Evolutionary conservation across 2,888 invertebrate species (phyloP), one percentile per base, ranked within the genome.

Genomic region (Lathronympha strigana): DNA sequence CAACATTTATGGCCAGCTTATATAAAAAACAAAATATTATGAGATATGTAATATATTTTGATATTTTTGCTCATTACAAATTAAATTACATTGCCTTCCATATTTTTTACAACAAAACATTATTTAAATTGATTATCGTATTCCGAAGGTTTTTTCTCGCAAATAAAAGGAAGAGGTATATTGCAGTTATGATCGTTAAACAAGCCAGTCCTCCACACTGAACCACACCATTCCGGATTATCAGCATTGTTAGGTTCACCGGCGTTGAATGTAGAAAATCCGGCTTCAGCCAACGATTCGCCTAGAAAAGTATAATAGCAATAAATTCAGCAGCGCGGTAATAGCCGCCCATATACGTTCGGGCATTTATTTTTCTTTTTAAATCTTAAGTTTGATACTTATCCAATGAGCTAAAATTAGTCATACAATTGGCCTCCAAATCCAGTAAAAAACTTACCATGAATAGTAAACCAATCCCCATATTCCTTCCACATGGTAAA

Each of bases 291-390:
- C 17, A 63, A 15, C 11, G 49, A 21, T 23, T 31, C 11, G 8
- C 63, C 63, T 63, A 55, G 4, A 17, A 63, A 36, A 36, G 13
- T 17, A 15, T 40, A 28, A 57, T 31, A 57, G 43, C 43, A 45
- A 55, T 25, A 3, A 11, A 5, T 38, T 25, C 23, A 15, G 15
- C 15, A 15, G 6, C n/a, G 15, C 1, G 8, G 8, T 31, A 9
- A 17, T 17, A 19, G 43, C n/a, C n/a, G n/a, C n/a, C n/a, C n/a
- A n/a, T n/a, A n/a, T n/a, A n/a, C n/a, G n/a, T n/a, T n/a, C n/a
- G n/a, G n/a, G n/a, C n/a, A n/a, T n/a, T n/a, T 17, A 40, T 17
- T 40, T 2, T 2, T 19, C 33, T 43, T 19, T 19, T 8, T 15
- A 15, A n/a, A n/a, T n/a, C n/a, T n/a, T n/a, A n/a, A n/a, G n/a